Percentiles rank a stretch among this genome's conserved stretches.
Conservation (phyloP, 2,888 invertebrate species). For the Arge pagana region DNA sequence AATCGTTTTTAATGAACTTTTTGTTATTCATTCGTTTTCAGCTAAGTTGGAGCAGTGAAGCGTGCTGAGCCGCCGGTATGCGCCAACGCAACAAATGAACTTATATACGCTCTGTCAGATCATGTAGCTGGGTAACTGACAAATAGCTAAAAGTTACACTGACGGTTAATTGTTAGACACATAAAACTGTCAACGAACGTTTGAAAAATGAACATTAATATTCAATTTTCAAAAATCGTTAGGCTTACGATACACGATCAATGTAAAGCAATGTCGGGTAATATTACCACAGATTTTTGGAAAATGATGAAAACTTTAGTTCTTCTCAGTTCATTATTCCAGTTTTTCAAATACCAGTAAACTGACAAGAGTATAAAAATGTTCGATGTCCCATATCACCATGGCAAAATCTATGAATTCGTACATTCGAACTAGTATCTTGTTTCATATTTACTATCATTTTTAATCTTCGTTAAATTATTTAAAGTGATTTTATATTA, state of each 20-base stretch:
- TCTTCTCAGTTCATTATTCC: slow-evolving; percentile 8
- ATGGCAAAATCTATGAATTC: slow-evolving; percentile 38
- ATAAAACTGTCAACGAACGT: slow-evolving; percentile 12
- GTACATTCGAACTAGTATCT: background rate
- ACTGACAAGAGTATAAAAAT: slow-evolving; percentile 34
- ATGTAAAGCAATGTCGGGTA: slow-evolving; percentile 11
- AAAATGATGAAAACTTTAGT: slow-evolving; percentile 12
- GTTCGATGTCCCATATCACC: slow-evolving; percentile 52
- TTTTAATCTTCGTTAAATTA: background rate
- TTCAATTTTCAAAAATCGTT: slow-evolving; percentile 18
- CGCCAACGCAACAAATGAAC: slow-evolving; percentile 35
- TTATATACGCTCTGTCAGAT: slow-evolving; percentile 27
- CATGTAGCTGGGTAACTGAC: slow-evolving; percentile 8
- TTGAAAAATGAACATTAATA: slow-evolving; percentile 13
- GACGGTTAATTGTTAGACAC: slow-evolving; percentile 16
- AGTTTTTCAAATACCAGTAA: slow-evolving; percentile 15
- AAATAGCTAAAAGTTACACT: slow-evolving; percentile 10
- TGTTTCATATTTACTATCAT: background rate
- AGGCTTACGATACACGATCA: background rate
- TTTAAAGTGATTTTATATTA: slow-evolving; percentile 10
- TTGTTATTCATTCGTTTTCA: slow-evolving; percentile 43
- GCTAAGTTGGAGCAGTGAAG: slow-evolving; percentile 54
- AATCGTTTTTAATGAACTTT: too few relatives aligned
- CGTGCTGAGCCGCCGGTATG: slow-evolving; percentile 41
- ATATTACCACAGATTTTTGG: slow-evolving; percentile 7